Evolutionary conservation across 1,140 invertebrate species (phyloP).

Genomic region (Penaeus vannamei): DNA sequence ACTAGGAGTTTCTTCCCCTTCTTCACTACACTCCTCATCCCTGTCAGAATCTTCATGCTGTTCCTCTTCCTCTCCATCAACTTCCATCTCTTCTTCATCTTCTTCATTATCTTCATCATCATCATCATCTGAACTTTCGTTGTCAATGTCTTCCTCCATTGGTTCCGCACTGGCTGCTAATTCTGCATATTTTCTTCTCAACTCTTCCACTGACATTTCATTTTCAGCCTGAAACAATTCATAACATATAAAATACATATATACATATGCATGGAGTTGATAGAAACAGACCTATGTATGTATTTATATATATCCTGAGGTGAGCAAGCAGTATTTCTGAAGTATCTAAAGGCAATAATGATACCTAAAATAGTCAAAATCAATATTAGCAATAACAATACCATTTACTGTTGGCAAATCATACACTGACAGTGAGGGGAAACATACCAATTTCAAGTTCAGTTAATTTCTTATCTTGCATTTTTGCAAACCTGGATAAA

Average conservation of each 20-base stretch:
- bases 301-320: no score
- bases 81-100: slow-evolving; percentile 37
- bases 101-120: slow-evolving; percentile 67
- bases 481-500: no score
- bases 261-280: not conserved
- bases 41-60: slow-evolving; percentile 72
- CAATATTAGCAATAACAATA: no score
- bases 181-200: slow-evolving; percentile 81
- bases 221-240: slow-evolving; percentile 77
- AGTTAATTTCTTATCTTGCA: no score
- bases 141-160: slow-evolving; percentile 70
- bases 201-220: slow-evolving; percentile 85
- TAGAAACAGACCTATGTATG: no score
- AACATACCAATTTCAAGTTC: no score
- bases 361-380: no score
- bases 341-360: no score
- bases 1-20: slow-evolving; percentile 73
- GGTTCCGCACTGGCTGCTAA: slow-evolving; percentile 70
- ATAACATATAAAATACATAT: slow-evolving; percentile 5
- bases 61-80: slow-evolving; percentile 69
- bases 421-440: no score
- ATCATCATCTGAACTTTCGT: slow-evolving; percentile 71
- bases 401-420: no score
- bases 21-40: slow-evolving; percentile 72
- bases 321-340: no score